Base-by-base conservation (phyloP, 1,140 invertebrate genomes). In the Heliconius hewitsoni region DNA sequence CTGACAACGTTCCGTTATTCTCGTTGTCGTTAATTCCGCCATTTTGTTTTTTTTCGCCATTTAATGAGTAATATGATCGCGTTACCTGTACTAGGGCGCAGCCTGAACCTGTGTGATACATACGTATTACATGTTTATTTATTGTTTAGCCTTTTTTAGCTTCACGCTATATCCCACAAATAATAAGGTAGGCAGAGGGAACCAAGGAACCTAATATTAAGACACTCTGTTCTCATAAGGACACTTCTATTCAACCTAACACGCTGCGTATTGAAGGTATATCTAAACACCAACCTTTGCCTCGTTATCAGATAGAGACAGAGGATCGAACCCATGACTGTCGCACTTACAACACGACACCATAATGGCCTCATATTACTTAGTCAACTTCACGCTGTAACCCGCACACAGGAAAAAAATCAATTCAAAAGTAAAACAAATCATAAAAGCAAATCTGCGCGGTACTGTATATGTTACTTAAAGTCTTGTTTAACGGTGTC, bases 11-110 rank as follows among this genome's bases (percentile, higher is more conserved):
- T 23, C 34, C 39, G 8, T 72, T 6, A 6, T 23, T 72, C n/a
- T 19, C 71, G 8, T n/a, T 27, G 79, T 73, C 6, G 27, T 19
- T 2, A 27, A 3, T 0, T 74, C 34, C 34, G 18, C 71, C 30
- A 39, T 23, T 71, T 39, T 27, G 27, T 6, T 11, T 13, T n/a
- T 0, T 8, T 37, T 52, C 52, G 52, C 19, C 42, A 52, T 52
- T 37, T 0, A 30, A 5, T 11, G 39, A 55, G 76, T 70, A 77
- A 76, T 18, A 89, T 82, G 27, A 86, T 81, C 34, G 95, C 23
- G 95, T 96, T 5, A 94, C 95, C 91, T 96, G 88, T 16, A 93
- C 79, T 11, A 93, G 73, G 0, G 89, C 87, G 60, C 91, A 92
- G 0, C 92, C 91, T 0, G 76, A 74, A 9, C 91, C 91, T 93